These are phyloP conservation scores for Cacajao melanocephalus DNA, from an alignment of 2,797 vertebrate species.

Conservation along the genomic window DNA sequence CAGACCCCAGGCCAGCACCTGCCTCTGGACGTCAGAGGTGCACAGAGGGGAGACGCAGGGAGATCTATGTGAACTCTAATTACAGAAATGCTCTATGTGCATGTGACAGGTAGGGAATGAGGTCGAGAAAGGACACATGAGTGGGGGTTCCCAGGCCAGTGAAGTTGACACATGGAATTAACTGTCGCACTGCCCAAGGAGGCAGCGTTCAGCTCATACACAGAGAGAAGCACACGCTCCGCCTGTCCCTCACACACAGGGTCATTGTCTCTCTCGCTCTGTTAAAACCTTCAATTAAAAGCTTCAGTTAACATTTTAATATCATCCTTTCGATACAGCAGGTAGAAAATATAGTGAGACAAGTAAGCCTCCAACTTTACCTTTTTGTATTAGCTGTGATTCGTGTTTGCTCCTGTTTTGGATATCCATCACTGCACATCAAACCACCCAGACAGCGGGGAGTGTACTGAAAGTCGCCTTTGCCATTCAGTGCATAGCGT, in stretches of 20 bases:
- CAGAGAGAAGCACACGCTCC: no score
- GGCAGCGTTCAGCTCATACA: no score
- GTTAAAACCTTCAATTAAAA: no score
- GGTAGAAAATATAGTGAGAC: no score
- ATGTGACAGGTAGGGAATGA: neutral
- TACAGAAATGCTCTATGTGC: rapidly evolving
- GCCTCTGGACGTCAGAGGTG: conserved; percentile 42
- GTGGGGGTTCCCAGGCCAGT: neutral
- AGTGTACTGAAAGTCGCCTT: conserved; percentile 19
- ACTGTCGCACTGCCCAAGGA: neutral
- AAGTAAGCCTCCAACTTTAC: no score
- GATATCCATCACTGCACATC: no score
- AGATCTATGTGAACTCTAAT: rapidly evolving
- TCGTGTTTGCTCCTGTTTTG: no score
- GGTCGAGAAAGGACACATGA: rapidly evolving
- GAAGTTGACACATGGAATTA: neutral
- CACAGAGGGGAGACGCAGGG: rapidly evolving
- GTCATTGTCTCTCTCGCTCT: no score
- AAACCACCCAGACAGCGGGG: neutral
- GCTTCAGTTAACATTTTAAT: no score
- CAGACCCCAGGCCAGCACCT: rapidly evolving
- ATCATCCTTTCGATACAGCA: no score
- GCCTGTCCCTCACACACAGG: no score
- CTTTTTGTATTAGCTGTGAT: no score
- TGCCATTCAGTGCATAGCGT: neutral